Evolutionary conservation across 2,113 vertebrate species (phyloP), one percentile per base, ranked within the genome.

Genomic region (Notothenia coriiceps): DNA sequence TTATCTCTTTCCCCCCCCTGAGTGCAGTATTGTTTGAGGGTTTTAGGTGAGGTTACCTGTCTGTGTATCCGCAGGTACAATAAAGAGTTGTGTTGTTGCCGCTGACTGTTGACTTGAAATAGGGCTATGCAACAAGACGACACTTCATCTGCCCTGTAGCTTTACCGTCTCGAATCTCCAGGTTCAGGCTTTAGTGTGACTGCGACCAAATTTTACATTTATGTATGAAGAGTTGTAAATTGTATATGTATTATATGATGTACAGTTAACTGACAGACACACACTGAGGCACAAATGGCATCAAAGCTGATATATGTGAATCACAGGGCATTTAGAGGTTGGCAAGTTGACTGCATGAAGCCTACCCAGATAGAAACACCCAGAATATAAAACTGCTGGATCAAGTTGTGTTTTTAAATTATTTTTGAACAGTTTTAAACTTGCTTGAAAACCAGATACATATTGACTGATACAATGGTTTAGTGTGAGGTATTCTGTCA

Each of bases 101-200:
- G 84, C 83, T 84, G 91, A 94, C 94, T 94, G 92, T 93, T 92
- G 91, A 89, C 66, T 88, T 77, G 57, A 86, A 65, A 86, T 91
- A 96, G 95, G 96, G 95, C 96, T 97, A 96, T 96, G 97, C 97
- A 97, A 97, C 96, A 89, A 94, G 94, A 94, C 62, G 92, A 96
- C 96, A 95, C 94, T 94, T 91, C 77, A 86, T 82, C 92, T 67
- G 88, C 88, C 91, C 94, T 90, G 87, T 95, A 96, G 95, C 95
- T 96, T 96, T 93, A 94, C 77, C 92, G 91, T 91, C 92, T 94
- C 93, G 90, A 93, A 77, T 87, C 77, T 85, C 93, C 93, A 92
- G 84, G 91, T 95, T 92, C 94, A 90, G 93, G 94, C 94, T 95
- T 95, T 94, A 92, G 95, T 94, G 94, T 86, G 94, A 96, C 73